Conservation (phyloP, 2,797 vertebrate genomes). For the Gallirallus australis region DNA sequence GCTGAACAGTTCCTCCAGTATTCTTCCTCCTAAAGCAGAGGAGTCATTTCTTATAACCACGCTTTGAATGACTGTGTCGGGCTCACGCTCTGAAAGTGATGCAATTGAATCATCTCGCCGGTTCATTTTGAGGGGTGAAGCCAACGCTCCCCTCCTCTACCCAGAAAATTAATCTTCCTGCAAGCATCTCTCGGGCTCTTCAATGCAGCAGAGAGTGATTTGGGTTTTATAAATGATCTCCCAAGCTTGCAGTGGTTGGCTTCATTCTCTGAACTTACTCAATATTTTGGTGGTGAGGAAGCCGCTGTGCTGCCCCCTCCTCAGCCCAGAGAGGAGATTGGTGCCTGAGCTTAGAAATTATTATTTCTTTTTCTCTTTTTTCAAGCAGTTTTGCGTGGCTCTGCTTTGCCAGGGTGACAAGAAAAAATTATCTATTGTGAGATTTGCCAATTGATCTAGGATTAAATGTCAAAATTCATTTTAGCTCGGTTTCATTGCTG, state of each 20-base stretch:
- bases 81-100: not conserved
- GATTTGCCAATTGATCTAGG: constrained; percentile 18
- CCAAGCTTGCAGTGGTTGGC: not conserved
- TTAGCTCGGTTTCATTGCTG: not conserved
- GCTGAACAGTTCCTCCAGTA: constrained; percentile 47
- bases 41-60: constrained; percentile 41
- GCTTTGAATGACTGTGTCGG: not conserved
- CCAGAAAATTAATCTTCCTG: constrained; percentile 43
- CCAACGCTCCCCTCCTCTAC: not conserved
- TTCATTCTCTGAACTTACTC: not conserved
- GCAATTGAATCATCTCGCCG: not conserved
- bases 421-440: constrained; percentile 6
- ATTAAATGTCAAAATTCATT: constrained; percentile 64
- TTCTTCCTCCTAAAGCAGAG: constrained; percentile 36
- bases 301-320: not conserved
- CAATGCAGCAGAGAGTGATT: not conserved
- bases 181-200: not conserved
- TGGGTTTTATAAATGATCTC: constrained; percentile 47
- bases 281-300: accelerated
- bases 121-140: constrained; percentile 12
- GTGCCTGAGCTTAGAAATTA: not conserved
- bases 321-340: not conserved
- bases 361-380: not conserved
- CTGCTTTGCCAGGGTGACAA: not conserved
- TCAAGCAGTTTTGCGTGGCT: not conserved